Evolutionary conservation across 1,140 invertebrate species (phyloP), one percentile per base, ranked within the genome.

Genomic region (Cylas formicarius): DNA sequence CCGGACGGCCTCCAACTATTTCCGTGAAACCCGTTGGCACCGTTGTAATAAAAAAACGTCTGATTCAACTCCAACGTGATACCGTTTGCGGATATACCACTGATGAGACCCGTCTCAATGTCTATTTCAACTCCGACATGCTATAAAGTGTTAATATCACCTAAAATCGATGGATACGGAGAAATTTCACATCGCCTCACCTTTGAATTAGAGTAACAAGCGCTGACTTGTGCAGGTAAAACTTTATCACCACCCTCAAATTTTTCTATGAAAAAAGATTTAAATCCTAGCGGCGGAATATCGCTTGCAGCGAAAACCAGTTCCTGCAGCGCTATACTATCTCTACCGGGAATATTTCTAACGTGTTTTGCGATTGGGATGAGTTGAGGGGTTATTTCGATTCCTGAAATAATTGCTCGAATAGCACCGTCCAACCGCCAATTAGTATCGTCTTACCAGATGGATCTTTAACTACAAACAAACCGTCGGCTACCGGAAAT

Each of bases 41-140:
- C 78, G 43, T 73, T 66, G 60, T 94, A 95, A 60, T 78, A 88
- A 26, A 75, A 71, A 55, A 90, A 83, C n/a, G 77, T 75, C 61
- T 93, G 88, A 0, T 64, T 62, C 0, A 89, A 33, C 9, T 60
- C 52, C 2, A 76, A 50, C 21, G 60, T 63, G 4, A 53, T 48
- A 34, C 65, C 67, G 50, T 76, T 66, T 16, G 66, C 34, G 32
- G 74, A 68, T 31, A 88, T 65, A n/a, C 77, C 71, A 8, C 69
- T 55, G 0, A 81, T 52, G 0, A 69, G 51, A 5, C 70, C 70
- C 0, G 64, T 65, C 0, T 63, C 80, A 75, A 61, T 75, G 72
- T 70, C 61, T 9, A 71, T 51, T 67, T 28, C 13, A 22, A 50
- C 28, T n/a, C 29, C 24, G 14, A 31, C 14, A 20, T 24, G 28